These are phyloP conservation scores for Pipra filicauda DNA, from an alignment of 2,113 vertebrate genomes.

Conservation along the genomic window DNA sequence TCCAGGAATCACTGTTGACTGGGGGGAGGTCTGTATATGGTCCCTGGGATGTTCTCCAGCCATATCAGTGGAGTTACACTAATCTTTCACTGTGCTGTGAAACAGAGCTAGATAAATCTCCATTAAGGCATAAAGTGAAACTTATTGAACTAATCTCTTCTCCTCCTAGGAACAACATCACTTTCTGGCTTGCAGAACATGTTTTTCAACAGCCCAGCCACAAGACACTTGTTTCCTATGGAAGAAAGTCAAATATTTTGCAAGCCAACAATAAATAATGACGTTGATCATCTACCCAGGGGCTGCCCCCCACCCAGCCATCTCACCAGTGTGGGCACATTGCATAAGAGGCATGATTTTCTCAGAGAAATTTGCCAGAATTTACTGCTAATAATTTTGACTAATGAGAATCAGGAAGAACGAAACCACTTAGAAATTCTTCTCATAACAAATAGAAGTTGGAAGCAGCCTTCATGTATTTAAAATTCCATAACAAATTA, in stretches of 20 bases:
- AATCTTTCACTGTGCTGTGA: not conserved
- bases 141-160: not conserved
- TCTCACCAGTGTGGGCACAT: not conserved
- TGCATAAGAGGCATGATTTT: not conserved
- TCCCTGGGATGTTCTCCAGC: not conserved
- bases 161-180: not conserved
- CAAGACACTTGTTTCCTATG: not conserved
- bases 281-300: not conserved
- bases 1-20: not conserved
- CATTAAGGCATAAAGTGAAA: not conserved
- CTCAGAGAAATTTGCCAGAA: not conserved
- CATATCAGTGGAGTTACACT: not conserved
- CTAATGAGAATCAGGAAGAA: not conserved
- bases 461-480: not conserved
- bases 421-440: not conserved
- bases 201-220: not conserved
- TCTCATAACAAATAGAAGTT: not conserved
- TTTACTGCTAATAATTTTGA: not conserved
- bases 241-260: not conserved
- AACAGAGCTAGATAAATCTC: not conserved
- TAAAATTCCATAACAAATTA: not conserved
- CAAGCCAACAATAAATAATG: not conserved
- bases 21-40: rapidly evolving
- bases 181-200: not conserved
- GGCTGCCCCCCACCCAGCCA: not conserved